Evolutionary conservation across 1,140 invertebrate genomes (phyloP), one percentile per base, ranked within the genome.

Genomic region (Scylla paramamosain): DNA sequence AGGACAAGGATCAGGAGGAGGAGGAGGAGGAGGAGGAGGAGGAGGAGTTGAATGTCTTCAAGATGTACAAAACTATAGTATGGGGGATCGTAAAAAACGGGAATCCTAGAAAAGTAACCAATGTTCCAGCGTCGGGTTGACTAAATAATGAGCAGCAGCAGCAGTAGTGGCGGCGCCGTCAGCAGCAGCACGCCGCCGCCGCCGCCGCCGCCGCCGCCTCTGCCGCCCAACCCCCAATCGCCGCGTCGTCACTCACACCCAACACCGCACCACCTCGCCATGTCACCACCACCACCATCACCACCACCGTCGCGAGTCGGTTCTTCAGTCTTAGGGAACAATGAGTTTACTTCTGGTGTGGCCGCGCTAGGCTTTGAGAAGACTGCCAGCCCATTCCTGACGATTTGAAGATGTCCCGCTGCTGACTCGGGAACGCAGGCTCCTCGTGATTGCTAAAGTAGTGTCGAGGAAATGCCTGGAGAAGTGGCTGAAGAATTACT

Each of bases 21-120:
- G 52, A 39, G 48, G 48, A 91, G 67, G 29, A 82, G 45, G 86
- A 89, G 87, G 31, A 32, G 31, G 87, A 89, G 39, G 31, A 16
- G 14, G 87, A 89, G 46, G 12, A 89, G 31, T 25, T n/a, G 67
- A 77, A 77, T 25, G 67, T 77, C 67, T 77, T 20, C 67, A n/a
- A 77, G 67, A 77, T 77, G n/a, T 77, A 77, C 67, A 77, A 77
- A 77, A 77, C 67, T 77, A 77, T 77, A 77, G 67, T 77, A 77
- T 77, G 67, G 67, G 52, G 67, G 6, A n/a, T 77, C 20, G 20
- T n/a, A 77, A 77, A 77, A 77, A 77, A n/a, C 20, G 67, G 67
- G n/a, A 77, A n/a, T n/a, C 67, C n/a, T n/a, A n/a, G n/a, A 77
- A 77, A 77, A 77, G 67, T 77, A 77, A 77, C 67, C 67, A 77